Base-by-base conservation (phyloP, 2,888 invertebrate species). In the Shargacucullia verbasci region DNA sequence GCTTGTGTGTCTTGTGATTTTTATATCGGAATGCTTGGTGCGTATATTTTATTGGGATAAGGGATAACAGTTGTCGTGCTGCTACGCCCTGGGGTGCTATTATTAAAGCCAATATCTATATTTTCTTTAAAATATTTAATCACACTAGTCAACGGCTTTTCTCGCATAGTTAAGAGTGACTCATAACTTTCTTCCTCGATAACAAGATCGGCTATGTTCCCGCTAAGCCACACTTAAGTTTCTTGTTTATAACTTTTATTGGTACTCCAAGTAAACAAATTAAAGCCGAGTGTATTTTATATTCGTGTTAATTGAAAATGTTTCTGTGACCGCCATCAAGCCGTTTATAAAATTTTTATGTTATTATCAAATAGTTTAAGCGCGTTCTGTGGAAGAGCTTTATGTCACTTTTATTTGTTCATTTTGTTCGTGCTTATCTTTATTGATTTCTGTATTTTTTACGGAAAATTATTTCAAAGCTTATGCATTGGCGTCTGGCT, bases 261-360 rank as follows among this genome's bases (percentile, higher is more conserved):
- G 65, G 43, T 59, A 45, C 27, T 47, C 44, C 60, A 74, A 66
- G 74, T 68, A 76, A 76, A 76, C 74, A 76, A 73, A 73, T 74
- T 74, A 73, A 73, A 72, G 11, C 46, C 57, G 35, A 70, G 45
- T 63, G 61, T 67, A 45, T 74, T 76, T 76, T 74, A 72, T 72
- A 67, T 38, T 55, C 29, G 59, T 76, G 76, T 74, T 76, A 76
- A 76, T 76, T 76, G 74, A 74, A 73, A 59, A 67, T 46, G 54
- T 53, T 56, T 60, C 43, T 48, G 54, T 47, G 53, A 54, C 33
- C 38, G 47, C 40, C 45, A 60, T 61, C 58, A 46, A 54, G 43
- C 13, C 29, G 53, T 64, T 67, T 52, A 68, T 63, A 63, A 35
- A 53, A 40, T 43, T 63, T 56, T 59, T 67, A 62, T 74, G 53